Base-by-base conservation (phyloP, 2,113 vertebrate genomes). In the Mormoops blainvillei region DNA sequence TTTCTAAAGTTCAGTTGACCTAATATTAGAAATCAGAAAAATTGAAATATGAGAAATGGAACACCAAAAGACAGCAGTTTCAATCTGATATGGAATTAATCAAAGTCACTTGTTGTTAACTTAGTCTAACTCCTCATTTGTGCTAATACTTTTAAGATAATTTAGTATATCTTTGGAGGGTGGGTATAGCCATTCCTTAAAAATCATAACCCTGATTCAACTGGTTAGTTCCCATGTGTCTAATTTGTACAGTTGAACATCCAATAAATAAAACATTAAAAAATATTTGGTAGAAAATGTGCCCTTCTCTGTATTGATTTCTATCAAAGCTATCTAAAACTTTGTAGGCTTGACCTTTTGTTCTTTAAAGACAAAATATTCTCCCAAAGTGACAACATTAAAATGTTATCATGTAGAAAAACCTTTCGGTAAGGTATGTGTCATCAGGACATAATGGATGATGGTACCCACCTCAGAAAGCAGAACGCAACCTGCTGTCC, bases 281-380 rank as follows among this genome's bases (percentile, higher is more conserved):
- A 97, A 96, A 96, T 84, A 15, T 96, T 98, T 98, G 95, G 92
- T 97, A 93, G 80, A 70, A 97, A 97, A 74, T 76, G 91, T 97
- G 95, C 98, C 97, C 97, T 98, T 98, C 96, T 93, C 68, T 97
- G 74, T 96, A 97, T 98, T 98, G 97, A 98, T 98, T 98, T 98
- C 92, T 97, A 98, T 97, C 96, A 98, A 84, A 98, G 91, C 82
- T 24, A 94, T 97, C 96, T 98, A 97, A 96, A 98, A 98, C 74
- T 97, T 98, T 93, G 94, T 96, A 98, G 94, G 48, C 38, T 89
- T 96, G 96, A 98, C 91, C 96, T 98, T 98, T 98, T 92, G 92
- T 95, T 97, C 88, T 96, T 82, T 33, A 98, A 98, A 98, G 91
- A 98, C 74, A 98, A 93, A 98, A 97, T 96, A 97, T 71, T 97